phyloP scores from a whole-genome alignment of 1,140 invertebrate genomes.

The Neuroterus valhalla region DNA sequence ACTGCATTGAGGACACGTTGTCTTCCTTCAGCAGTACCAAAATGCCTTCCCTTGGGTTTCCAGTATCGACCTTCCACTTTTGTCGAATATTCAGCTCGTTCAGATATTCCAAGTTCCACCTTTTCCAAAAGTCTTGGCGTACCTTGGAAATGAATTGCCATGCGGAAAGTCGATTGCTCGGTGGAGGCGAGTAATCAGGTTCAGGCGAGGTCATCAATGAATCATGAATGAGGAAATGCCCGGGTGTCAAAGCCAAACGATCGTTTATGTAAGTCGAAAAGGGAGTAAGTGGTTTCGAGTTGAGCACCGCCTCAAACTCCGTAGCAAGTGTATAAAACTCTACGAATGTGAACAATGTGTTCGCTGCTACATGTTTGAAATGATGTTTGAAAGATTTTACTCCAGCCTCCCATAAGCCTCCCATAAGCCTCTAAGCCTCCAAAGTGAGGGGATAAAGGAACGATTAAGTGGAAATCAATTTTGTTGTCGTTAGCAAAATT shows the following conservation, averaged over 20 bases:
- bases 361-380: too few species aligned
- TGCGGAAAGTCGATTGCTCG: not conserved
- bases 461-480: constrained; percentile 36
- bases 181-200: not conserved
- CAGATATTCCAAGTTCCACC: not conserved
- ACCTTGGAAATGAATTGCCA: not conserved
- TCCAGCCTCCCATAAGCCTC: too few species aligned
- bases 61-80: not conserved
- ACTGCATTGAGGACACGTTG: constrained; percentile 50
- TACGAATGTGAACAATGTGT: too few species aligned
- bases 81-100: not conserved
- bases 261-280: too few species aligned
- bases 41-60: constrained; percentile 38
- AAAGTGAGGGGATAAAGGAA: constrained; percentile 28
- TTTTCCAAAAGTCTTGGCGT: too few species aligned
- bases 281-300: too few species aligned
- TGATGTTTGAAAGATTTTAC: too few species aligned
- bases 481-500: not conserved
- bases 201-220: too few species aligned
- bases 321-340: too few species aligned
- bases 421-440: constrained; percentile 18
- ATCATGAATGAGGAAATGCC: too few species aligned
- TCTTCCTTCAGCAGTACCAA: constrained; percentile 53
- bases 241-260: too few species aligned
- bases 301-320: too few species aligned